Evolutionary conservation across 2,797 vertebrate species (phyloP), one percentile per base, ranked within the genome.

Genomic region (Coilia nasus): DNA sequence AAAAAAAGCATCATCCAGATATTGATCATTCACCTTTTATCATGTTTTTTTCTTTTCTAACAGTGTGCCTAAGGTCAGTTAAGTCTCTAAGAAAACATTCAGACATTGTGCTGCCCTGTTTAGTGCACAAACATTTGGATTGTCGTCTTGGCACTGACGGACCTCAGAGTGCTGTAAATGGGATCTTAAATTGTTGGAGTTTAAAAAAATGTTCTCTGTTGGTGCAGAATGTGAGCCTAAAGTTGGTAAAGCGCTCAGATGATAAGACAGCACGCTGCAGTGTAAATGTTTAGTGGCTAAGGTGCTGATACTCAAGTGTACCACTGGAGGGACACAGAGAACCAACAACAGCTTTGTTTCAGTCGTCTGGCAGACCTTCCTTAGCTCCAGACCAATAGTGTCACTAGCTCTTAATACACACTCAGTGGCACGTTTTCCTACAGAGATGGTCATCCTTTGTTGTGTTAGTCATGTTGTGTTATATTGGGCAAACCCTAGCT

Each of bases 31-130:
- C 6, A 6, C 31, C 35, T 78, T 7, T 78, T 78, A 41, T 78
- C 67, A 35, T 41, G 2, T 17, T 44, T 31, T 15, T 17, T 46
- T 21, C 88, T 89, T 83, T 87, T 81, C 87, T 87, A 90, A 44
- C 17, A 64, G 14, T 11, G 7, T 64, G 6, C n/a, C n/a, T 11
- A 64, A 64, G 28, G 3, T 31, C 28, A 71, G 17, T 15, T 71
- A 71, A 44, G 35, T 78, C 31, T 17, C 19, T 35, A 41, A 41
- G 35, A 78, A 78, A 9, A 1, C 15, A 15, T 71, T 2, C 35
- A 44, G 71, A 44, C 19, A 6, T 78, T 19, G 31, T 44, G 71
- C 19, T 44, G 71, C 71, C 1, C 19, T 78, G 31, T 21, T 75
- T 17, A 75, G 14, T 21, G 35, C 71, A 19, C 31, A 78, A 78